Percentiles rank a stretch among this genome's conserved stretches.
Evolutionary conservation across 2,113 vertebrate species (phyloP).

Genomic region (Dromas ardeola): DNA sequence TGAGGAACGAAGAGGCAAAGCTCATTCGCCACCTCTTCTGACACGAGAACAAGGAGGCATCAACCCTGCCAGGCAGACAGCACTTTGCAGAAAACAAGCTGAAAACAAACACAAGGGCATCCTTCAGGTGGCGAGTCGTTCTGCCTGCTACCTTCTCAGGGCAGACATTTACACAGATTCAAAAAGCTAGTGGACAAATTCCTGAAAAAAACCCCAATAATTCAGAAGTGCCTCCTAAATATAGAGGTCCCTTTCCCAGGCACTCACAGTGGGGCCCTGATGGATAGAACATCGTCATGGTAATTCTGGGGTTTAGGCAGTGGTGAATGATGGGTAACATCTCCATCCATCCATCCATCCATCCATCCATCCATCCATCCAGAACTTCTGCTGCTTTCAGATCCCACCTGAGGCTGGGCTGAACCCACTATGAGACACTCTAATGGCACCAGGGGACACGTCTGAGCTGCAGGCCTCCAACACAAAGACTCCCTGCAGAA

Average conservation of each 20-base stretch:
- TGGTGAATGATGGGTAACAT: not conserved
- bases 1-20: not conserved
- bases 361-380: not conserved
- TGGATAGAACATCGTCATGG: not conserved
- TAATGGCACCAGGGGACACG: not conserved
- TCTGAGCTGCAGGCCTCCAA: not conserved
- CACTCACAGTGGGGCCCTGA: rapidly evolving
- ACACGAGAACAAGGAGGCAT: not conserved
- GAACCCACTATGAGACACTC: not conserved
- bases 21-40: not conserved
- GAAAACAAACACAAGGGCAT: not conserved
- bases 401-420: not conserved
- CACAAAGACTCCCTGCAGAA: not conserved
- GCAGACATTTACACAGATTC: not conserved
- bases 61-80: not conserved
- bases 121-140: not conserved
- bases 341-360: not conserved
- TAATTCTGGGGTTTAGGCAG: not conserved
- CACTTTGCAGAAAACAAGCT: not conserved
- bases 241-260: not conserved
- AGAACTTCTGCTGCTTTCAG: not conserved
- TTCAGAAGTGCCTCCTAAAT: not conserved
- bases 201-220: not conserved
- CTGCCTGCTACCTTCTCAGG: not conserved
- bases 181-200: not conserved